These are phyloP conservation scores for Fulmarus glacialis DNA, from an alignment of 2,113 vertebrate species.

Conservation along the genomic window DNA sequence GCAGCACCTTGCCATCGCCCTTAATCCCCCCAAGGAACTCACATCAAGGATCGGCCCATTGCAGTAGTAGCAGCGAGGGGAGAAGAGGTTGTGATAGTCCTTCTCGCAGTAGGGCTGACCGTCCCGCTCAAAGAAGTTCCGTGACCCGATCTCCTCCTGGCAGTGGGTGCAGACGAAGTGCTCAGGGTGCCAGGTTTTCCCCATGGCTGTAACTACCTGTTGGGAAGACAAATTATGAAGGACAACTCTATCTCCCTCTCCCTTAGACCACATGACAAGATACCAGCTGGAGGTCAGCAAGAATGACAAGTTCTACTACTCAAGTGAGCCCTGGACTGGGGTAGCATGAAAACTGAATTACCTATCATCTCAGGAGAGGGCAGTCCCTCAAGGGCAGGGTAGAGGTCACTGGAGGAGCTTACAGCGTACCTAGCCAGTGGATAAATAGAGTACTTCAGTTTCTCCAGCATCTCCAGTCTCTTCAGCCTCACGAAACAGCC, in stretches of 20 bases:
- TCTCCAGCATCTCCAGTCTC: conserved; percentile 67
- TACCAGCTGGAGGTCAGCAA: conserved; percentile 43
- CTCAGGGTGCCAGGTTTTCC: conserved; percentile 97
- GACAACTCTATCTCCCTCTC: not conserved
- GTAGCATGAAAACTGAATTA: conserved; percentile 73
- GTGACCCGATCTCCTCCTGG: conserved; percentile 96
- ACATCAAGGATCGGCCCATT: conserved; percentile 97
- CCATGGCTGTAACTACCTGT: conserved; percentile 98
- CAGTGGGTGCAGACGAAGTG: conserved; percentile 99
- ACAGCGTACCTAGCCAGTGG: conserved; percentile 73
- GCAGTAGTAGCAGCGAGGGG: conserved; percentile 97
- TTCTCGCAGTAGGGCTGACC: conserved; percentile 97
- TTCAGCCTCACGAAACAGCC: conserved; percentile 55
- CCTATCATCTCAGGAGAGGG: conserved; percentile 73
- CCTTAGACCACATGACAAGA: conserved; percentile 17
- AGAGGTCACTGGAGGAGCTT: conserved; percentile 75
- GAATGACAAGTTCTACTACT: conserved; percentile 66
- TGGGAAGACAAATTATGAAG: not conserved
- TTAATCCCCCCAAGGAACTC: conserved; percentile 58
- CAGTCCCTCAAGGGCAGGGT: conserved; percentile 72
- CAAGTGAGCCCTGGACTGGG: conserved; percentile 67
- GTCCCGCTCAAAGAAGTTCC: conserved; percentile 97
- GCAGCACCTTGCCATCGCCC: not conserved
- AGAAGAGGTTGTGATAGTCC: conserved; percentile 97
- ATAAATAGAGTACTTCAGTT: conserved; percentile 75